A percentile compares a stretch with the other conserved stretches of the same genome.
Conservation (phyloP, 2,797 vertebrate species). For the Cynopterus sphinx region DNA sequence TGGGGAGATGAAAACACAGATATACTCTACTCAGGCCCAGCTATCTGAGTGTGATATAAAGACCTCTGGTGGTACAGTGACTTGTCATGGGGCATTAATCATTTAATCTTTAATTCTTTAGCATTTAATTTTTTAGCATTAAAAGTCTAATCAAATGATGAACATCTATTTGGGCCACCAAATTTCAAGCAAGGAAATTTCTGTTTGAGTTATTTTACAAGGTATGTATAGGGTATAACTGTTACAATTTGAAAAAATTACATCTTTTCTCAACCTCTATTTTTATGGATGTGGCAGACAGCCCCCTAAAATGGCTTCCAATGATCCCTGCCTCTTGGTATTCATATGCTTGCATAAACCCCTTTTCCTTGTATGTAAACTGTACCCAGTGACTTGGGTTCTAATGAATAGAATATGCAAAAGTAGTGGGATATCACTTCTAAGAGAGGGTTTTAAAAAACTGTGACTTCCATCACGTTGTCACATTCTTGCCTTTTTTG, state of each 20-base stretch:
- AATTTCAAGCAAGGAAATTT: conserved; percentile 21
- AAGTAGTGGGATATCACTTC: not conserved
- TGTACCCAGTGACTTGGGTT: not conserved
- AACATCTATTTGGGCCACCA: not conserved
- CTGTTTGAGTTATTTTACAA: not conserved
- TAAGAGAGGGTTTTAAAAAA: not conserved
- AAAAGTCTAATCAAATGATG: not conserved
- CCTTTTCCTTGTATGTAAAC: not conserved
- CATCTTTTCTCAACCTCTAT: not conserved
- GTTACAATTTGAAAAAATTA: not conserved
- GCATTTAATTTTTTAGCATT: not conserved
- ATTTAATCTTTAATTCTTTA: not conserved
- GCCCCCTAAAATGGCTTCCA: not conserved
- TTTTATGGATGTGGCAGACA: not conserved
- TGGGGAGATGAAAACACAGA: not conserved
- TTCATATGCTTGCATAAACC: not conserved
- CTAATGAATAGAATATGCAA: not conserved
- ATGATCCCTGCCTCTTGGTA: not conserved
- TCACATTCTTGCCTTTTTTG: not conserved
- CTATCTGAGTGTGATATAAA: not conserved
- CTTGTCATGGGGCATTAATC: not conserved
- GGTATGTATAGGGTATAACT: not conserved
- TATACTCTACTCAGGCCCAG: not conserved
- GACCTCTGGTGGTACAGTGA: not conserved
- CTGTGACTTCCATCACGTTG: not conserved